A percentile compares a stretch with the other conserved stretches of the same genome.
These are phyloP conservation scores for Botrylloides violaceus DNA, from an alignment of 23 tunicate species.

Conservation along the genomic window DNA sequence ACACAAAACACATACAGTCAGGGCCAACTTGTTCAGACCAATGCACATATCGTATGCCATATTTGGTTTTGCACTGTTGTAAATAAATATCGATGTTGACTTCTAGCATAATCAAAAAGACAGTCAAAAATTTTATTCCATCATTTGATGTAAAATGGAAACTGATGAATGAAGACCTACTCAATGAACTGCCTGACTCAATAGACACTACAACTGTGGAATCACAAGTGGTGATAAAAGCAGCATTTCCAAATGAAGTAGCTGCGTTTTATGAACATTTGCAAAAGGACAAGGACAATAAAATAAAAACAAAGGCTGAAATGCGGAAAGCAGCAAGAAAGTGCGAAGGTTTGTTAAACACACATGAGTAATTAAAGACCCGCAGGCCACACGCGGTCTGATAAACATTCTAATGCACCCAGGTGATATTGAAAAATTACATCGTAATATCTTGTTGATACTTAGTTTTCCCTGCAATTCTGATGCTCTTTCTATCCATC, in stretches of 20 bases:
- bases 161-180: neutral
- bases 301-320: conserved; percentile 17
- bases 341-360: neutral
- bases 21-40: too few species aligned
- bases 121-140: conserved; percentile 11
- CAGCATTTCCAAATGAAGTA: conserved; percentile 20
- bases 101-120: conserved; percentile 9
- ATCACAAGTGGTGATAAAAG: neutral
- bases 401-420: too few species aligned
- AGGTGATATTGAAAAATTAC: too few species aligned
- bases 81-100: neutral
- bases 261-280: conserved; percentile 10
- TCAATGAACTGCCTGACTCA: neutral
- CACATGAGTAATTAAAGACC: too few species aligned
- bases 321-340: neutral
- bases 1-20: too few species aligned
- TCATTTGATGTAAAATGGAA: conserved; percentile 33
- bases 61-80: neutral
- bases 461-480: too few species aligned
- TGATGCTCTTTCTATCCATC: too few species aligned
- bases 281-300: conserved; percentile 21
- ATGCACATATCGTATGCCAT: neutral
- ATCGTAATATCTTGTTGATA: too few species aligned
- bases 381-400: too few species aligned
- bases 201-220: conserved; percentile 16